These are phyloP conservation scores for Zeugodacus cucurbitae DNA, from an alignment of 1,140 invertebrate genomes.

Conservation along the genomic window DNA sequence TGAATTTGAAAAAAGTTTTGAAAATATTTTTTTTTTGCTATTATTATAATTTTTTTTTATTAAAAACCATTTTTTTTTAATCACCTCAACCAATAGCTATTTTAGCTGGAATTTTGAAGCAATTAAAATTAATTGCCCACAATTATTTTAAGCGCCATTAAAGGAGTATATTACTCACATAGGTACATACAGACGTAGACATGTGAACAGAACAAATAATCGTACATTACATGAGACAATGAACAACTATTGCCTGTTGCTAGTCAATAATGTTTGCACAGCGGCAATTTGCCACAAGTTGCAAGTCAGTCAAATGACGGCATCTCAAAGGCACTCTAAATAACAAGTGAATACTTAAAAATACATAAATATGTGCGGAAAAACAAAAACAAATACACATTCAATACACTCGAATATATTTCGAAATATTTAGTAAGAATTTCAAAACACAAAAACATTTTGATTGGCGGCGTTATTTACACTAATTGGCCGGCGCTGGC, in stretches of 20 bases:
- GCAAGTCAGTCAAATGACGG: not conserved
- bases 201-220: not conserved
- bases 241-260: not conserved
- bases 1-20: too few relatives aligned
- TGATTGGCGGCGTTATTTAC: not conserved
- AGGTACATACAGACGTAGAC: not conserved
- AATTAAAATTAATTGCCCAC: not conserved
- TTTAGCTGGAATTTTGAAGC: not conserved
- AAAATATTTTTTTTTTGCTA: not conserved
- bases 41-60: not conserved
- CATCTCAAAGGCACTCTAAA: slow-evolving; percentile 8
- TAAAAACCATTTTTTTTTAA: not conserved
- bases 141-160: not conserved
- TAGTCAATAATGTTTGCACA: not conserved
- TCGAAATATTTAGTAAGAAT: not conserved
- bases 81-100: not conserved
- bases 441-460: not conserved
- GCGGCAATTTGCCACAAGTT: not conserved
- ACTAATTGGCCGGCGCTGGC: slow-evolving; percentile 15
- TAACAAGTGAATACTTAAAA: not conserved
- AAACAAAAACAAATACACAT: not conserved
- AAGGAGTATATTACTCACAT: not conserved
- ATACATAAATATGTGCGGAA: not conserved
- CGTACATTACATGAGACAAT: not conserved
- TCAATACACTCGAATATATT: not conserved